Conservation (phyloP, 2,888 invertebrate species). For the Nomada fucata region DNA sequence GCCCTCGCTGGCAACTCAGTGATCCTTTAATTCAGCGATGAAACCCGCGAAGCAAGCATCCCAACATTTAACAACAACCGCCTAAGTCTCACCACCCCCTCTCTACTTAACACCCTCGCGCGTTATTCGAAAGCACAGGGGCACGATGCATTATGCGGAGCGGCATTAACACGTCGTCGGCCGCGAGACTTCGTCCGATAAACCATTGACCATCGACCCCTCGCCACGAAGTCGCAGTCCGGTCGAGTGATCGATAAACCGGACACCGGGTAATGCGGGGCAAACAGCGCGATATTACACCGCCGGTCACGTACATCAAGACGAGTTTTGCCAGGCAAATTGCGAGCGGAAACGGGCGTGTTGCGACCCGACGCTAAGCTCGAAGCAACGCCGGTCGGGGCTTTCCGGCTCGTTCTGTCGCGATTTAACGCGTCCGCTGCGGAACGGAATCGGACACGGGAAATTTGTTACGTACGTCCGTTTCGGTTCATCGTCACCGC, state of each 20-base stretch:
- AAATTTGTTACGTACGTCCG: conserved; percentile 36
- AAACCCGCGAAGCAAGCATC: too few species aligned
- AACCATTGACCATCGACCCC: conserved; percentile 46
- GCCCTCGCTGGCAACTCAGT: too few species aligned
- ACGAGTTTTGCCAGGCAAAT: conserved; percentile 44
- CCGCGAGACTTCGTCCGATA: conserved; percentile 39
- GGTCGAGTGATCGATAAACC: conserved; percentile 45
- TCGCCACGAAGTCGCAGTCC: conserved; percentile 19
- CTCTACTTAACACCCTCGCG: neutral
- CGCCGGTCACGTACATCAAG: conserved; percentile 40
- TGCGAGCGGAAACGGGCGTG: conserved; percentile 27
- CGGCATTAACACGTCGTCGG: conserved; percentile 51
- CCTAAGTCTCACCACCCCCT: too few species aligned
- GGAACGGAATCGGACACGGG: conserved; percentile 3
- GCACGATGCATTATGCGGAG: conserved; percentile 44
- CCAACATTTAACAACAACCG: too few species aligned
- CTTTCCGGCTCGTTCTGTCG: conserved; percentile 22
- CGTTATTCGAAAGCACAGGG: conserved; percentile 9
- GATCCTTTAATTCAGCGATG: too few species aligned
- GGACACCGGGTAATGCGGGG: conserved; percentile 13
- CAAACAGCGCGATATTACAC: conserved; percentile 31
- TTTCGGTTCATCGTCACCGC: conserved; percentile 27
- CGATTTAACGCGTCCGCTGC: conserved; percentile 23
- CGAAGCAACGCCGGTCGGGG: neutral
- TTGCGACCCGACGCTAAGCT: conserved; percentile 17